phyloP scores from a whole-genome alignment of 2,113 vertebrate species.

The Sinocyclocheilus grahami region DNA sequence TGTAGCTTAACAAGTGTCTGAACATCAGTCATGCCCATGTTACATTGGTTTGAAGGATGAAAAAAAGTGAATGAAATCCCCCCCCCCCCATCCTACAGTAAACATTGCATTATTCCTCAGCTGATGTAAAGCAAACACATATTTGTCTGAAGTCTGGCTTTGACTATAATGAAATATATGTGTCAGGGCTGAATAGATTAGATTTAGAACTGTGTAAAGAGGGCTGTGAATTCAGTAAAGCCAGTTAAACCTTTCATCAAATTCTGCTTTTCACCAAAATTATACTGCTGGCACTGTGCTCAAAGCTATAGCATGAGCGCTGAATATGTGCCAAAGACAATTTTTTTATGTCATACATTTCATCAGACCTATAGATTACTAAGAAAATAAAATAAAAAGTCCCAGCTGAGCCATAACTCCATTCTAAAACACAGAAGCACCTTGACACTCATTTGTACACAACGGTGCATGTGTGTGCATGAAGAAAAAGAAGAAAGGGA shows the following conservation, averaged over 20 bases:
- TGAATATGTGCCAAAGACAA: constrained; percentile 56
- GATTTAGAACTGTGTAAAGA: constrained; percentile 48
- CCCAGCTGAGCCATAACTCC: constrained; percentile 53
- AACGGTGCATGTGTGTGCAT: background rate
- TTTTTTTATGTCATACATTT: constrained; percentile 55
- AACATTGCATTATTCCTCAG: constrained; percentile 22
- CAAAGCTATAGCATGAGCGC: constrained; percentile 34
- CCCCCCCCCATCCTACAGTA: constrained; percentile 47
- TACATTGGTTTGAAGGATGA: constrained; percentile 15
- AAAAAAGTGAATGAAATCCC: constrained; percentile 32
- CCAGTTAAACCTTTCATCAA: constrained; percentile 62
- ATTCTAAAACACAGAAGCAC: background rate
- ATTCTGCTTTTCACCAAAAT: constrained; percentile 49
- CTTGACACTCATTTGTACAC: background rate
- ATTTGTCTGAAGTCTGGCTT: constrained; percentile 46
- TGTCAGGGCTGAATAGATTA: constrained; percentile 47
- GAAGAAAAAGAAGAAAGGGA: background rate
- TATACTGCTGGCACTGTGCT: constrained; percentile 33
- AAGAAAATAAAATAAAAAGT: constrained; percentile 48
- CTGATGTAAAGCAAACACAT: constrained; percentile 43
- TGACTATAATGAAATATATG: constrained; percentile 52
- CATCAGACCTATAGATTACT: constrained; percentile 57
- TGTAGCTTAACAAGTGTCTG: constrained; percentile 7
- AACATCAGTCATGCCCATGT: background rate
- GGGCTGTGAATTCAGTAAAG: constrained; percentile 45